phyloP scores from a whole-genome alignment of 2,797 vertebrate species.

The Euphonia xanthogaster region DNA sequence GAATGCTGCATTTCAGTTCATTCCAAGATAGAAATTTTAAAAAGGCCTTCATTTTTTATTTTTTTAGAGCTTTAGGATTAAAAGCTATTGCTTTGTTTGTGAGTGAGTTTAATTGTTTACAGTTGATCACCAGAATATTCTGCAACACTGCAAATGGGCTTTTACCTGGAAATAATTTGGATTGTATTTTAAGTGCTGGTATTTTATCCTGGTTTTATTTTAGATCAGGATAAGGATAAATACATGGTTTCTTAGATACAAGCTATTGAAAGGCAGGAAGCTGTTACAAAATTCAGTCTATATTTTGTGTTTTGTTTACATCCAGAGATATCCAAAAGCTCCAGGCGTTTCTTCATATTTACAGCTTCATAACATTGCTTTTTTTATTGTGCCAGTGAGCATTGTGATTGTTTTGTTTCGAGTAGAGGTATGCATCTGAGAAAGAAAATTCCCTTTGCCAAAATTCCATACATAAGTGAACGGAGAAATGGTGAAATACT shows the following conservation, averaged over 20 bases:
- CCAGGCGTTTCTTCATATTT: constrained; percentile 1
- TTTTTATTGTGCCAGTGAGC: constrained; percentile 26
- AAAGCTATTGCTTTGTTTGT: neutral
- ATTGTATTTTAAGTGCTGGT: neutral
- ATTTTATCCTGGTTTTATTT: neutral
- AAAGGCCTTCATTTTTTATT: neutral
- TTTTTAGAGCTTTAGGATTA: neutral
- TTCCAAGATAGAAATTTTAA: neutral
- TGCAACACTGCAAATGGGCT: neutral
- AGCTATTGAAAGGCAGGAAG: neutral
- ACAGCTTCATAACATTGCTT: constrained; percentile 3
- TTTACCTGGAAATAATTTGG: neutral
- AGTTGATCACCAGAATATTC: neutral
- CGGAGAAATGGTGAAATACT: constrained; percentile 44
- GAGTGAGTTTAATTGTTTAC: neutral
- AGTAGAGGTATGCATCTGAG: constrained; percentile 41
- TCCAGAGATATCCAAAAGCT: constrained; percentile 1
- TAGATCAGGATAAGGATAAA: neutral
- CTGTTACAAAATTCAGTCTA: constrained; percentile 5
- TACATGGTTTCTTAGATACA: neutral
- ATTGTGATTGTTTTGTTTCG: constrained; percentile 17
- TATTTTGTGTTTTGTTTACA: constrained; percentile 38
- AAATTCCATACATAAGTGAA: constrained; percentile 57
- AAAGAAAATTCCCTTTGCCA: constrained; percentile 39
- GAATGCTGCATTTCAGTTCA: neutral